Percentiles rank a stretch among this genome's conserved stretches.
Evolutionary conservation across 1,140 invertebrate species (phyloP).

Genomic region (Euwallacea fornicatus): DNA sequence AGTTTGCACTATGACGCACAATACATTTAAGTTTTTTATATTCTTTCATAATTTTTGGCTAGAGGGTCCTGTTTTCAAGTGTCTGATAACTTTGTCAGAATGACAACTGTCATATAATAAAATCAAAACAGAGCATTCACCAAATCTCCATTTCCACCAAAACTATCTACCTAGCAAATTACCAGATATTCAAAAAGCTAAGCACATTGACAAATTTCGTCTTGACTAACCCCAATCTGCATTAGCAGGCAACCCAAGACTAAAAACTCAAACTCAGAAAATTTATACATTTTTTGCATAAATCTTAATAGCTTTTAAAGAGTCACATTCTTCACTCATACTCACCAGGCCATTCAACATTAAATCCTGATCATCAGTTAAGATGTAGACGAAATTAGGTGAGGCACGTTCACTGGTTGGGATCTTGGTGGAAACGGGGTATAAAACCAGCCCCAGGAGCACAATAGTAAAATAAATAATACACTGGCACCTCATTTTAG

Average conservation of each 20-base stretch:
- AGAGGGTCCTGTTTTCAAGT: no score
- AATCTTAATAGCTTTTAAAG: not conserved
- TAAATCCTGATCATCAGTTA: constrained; percentile 87
- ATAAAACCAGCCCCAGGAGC: constrained; percentile 27
- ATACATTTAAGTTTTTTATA: no score
- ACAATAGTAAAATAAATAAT: constrained; percentile 29
- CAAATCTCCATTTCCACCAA: no score
- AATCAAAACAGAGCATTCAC: no score
- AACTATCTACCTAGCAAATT: no score
- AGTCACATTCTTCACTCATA: constrained; percentile 39
- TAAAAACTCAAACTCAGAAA: constrained; percentile 9
- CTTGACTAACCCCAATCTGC: no score
- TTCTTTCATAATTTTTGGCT: no score
- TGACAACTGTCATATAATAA: no score
- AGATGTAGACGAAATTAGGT: constrained; percentile 74
- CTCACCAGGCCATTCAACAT: constrained; percentile 74
- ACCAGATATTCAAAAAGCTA: no score
- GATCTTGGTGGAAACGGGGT: not conserved
- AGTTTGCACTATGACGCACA: no score
- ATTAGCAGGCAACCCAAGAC: not conserved
- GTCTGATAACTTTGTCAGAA: no score
- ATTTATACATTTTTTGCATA: constrained; percentile 3
- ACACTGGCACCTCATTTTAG: constrained; percentile 35
- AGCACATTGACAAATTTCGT: no score
- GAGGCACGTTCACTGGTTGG: constrained; percentile 11